phyloP scores from a whole-genome alignment of 2,888 invertebrate species.

The Tanytarsus gracilentus region DNA sequence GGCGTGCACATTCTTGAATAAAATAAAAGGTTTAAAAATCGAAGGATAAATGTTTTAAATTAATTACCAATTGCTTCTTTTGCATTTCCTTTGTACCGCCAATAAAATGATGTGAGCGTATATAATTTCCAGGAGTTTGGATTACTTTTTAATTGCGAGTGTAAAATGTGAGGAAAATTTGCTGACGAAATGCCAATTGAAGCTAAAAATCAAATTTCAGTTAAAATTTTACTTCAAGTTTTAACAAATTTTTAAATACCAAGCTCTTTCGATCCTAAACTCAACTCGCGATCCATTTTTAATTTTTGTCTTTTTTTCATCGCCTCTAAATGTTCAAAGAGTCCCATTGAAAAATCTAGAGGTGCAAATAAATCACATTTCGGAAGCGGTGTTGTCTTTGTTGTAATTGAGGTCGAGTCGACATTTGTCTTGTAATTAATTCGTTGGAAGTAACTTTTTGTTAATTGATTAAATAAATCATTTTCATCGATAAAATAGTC shows the following conservation, averaged over 20 bases:
- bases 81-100: constrained; percentile 40
- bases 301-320: constrained; percentile 34
- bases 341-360: constrained; percentile 13
- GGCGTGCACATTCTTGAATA: constrained; percentile 37
- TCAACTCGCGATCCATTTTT: constrained; percentile 37
- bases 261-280: constrained; percentile 34
- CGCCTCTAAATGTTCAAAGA: constrained; percentile 28
- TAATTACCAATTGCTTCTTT: constrained; percentile 35
- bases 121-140: constrained; percentile 40
- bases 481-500: constrained; percentile 37
- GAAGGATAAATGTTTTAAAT: not conserved
- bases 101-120: constrained; percentile 40
- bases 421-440: constrained; percentile 35
- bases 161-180: constrained; percentile 29
- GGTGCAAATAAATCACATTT: constrained; percentile 5
- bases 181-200: constrained; percentile 7
- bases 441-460: constrained; percentile 37
- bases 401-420: not conserved
- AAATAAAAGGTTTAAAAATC: not conserved
- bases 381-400: constrained; percentile 14
- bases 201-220: not conserved
- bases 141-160: constrained; percentile 34
- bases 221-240: not conserved
- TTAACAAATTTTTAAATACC: constrained; percentile 26
- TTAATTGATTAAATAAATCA: constrained; percentile 35